These are phyloP conservation scores for Lepisosteus oculatus DNA, from an alignment of 2,113 vertebrate genomes.

Conservation along the genomic window DNA sequence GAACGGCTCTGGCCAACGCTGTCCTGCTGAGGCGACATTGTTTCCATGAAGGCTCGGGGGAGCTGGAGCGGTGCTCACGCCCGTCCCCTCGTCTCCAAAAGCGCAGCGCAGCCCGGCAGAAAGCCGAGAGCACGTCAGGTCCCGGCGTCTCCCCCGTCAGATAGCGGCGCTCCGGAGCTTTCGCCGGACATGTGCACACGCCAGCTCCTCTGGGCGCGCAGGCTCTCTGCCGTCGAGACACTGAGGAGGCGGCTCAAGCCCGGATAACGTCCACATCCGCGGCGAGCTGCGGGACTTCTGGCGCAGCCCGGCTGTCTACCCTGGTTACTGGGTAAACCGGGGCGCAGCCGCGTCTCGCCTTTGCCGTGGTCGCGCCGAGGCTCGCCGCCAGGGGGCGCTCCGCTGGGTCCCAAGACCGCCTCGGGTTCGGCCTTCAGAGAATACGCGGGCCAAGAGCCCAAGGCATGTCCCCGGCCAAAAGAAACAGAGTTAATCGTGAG, in stretches of 20 bases:
- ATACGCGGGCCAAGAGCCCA: not conserved
- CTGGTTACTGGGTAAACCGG: not conserved
- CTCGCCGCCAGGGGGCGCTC: too few species aligned
- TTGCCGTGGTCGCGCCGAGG: not conserved
- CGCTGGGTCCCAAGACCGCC: not conserved
- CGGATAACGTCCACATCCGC: too few species aligned
- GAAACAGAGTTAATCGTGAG: not conserved
- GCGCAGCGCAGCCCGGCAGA: not conserved
- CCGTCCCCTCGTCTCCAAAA: not conserved
- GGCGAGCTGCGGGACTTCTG: too few species aligned
- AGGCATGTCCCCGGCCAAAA: not conserved
- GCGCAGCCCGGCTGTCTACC: not conserved
- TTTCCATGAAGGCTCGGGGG: constrained; percentile 53
- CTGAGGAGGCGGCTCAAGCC: too few species aligned
- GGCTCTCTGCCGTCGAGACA: too few species aligned
- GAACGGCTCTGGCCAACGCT: constrained; percentile 52
- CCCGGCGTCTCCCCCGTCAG: too few species aligned
- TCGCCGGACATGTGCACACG: too few species aligned
- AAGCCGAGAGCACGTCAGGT: too few species aligned
- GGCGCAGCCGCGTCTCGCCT: not conserved
- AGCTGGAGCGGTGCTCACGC: constrained; percentile 50
- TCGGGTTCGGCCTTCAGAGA: too few species aligned
- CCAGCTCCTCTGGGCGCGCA: too few species aligned
- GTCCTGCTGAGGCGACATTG: constrained; percentile 60
- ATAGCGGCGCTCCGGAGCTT: too few species aligned